These are phyloP conservation scores for Pangasius sanitwongsei DNA, from an alignment of 2,797 vertebrate species.

Conservation along the genomic window DNA sequence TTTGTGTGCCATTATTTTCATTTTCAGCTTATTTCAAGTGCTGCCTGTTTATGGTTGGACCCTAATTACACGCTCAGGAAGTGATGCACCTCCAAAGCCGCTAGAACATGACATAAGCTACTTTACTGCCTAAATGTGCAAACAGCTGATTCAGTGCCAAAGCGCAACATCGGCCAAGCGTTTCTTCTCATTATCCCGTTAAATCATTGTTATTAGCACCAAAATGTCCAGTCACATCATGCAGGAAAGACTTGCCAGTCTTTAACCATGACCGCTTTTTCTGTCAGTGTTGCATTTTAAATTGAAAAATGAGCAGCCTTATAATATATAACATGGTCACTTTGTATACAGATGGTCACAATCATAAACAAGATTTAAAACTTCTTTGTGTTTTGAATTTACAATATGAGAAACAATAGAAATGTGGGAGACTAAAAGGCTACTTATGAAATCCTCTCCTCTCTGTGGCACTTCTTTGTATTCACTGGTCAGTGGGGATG, in stretches of 20 bases:
- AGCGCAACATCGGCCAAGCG: conserved; percentile 35
- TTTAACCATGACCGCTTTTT: background rate
- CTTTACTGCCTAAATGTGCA: conserved; percentile 41
- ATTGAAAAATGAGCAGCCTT: conserved; percentile 30
- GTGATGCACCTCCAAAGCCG: conserved; percentile 25
- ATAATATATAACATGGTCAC: conserved; percentile 17
- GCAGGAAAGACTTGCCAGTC: conserved; percentile 28
- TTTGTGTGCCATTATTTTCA: conserved; percentile 20
- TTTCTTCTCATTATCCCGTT: conserved; percentile 28
- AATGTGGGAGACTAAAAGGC: conserved; percentile 65
- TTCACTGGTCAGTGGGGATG: conserved; percentile 82
- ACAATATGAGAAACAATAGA: conserved; percentile 34
- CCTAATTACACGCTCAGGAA: conserved; percentile 12
- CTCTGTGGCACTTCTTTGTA: conserved; percentile 67
- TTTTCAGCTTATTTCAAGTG: conserved; percentile 9
- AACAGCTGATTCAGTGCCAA: conserved; percentile 30
- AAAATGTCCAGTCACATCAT: conserved; percentile 37
- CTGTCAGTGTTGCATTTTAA: conserved; percentile 21
- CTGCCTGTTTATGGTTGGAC: conserved; percentile 14
- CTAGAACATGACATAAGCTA: conserved; percentile 34
- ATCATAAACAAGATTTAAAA: conserved; percentile 1
- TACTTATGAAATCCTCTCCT: conserved; percentile 60
- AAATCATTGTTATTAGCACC: conserved; percentile 53
- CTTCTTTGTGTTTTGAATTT: conserved; percentile 17
- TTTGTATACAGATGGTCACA: conserved; percentile 1